A percentile compares a stretch with the other conserved stretches of the same genome.
Conservation (phyloP, 2,797 vertebrate genomes). For the Cetoscarus ocellatus region DNA sequence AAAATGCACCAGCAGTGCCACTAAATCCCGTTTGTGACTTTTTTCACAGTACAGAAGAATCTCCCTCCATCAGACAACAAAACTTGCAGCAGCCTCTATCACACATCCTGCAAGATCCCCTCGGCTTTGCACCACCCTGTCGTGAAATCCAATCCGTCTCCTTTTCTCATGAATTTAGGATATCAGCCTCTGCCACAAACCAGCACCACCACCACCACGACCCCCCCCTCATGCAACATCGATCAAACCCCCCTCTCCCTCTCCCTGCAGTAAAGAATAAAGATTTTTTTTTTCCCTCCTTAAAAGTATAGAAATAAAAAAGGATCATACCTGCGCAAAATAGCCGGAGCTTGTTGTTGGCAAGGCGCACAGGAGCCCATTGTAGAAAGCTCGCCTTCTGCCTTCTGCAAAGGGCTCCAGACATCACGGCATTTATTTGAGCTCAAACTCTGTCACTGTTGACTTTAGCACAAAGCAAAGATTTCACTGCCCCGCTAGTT, state of each 20-base stretch:
- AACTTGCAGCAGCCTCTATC: constrained; percentile 63
- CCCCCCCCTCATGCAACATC: constrained; percentile 30
- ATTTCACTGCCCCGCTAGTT: constrained; percentile 98
- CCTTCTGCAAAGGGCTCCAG: constrained; percentile 87
- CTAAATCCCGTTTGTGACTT: neutral
- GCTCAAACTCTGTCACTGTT: constrained; percentile 96
- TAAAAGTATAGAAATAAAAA: constrained; percentile 26
- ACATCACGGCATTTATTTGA: constrained; percentile 97
- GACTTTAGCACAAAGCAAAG: constrained; percentile 99
- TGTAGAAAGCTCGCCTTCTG: constrained; percentile 79
- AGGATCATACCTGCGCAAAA: constrained; percentile 86
- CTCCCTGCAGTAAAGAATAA: constrained; percentile 4
- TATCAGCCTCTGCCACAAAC: constrained; percentile 30
- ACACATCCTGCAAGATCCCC: constrained; percentile 66
- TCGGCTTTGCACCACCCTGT: constrained; percentile 71
- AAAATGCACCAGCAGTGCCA: neutral
- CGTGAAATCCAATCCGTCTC: constrained; percentile 70
- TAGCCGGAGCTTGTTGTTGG: constrained; percentile 76
- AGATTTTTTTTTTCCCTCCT: constrained; percentile 8
- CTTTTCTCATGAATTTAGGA: constrained; percentile 65
- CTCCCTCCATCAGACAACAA: constrained; percentile 55
- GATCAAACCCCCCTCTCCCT: constrained; percentile 6
- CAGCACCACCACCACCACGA: neutral
- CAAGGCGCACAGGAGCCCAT: constrained; percentile 80
- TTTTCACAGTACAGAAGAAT: constrained; percentile 39